These are phyloP conservation scores for Sternotherus odoratus DNA, from an alignment of 2,797 vertebrate species.

Conservation along the genomic window DNA sequence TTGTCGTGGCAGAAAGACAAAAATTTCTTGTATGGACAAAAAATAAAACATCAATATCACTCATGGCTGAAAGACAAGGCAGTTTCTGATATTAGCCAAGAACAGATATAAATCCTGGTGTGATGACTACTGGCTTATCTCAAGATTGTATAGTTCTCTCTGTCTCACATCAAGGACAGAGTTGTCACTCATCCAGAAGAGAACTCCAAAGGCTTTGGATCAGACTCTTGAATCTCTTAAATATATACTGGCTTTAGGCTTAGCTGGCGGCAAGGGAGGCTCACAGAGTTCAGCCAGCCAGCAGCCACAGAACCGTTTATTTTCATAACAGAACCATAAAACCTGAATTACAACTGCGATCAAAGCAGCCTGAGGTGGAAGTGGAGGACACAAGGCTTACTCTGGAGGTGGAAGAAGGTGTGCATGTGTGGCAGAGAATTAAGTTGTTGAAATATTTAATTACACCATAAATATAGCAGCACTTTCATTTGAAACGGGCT, in stretches of 20 bases:
- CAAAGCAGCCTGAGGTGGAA: background rate
- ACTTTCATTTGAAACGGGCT: background rate
- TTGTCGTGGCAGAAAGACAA: background rate
- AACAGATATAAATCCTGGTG: background rate
- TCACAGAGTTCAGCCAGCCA: background rate
- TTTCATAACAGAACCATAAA: background rate
- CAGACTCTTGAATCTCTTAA: background rate
- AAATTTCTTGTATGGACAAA: background rate
- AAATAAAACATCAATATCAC: background rate
- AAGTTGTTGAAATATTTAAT: background rate
- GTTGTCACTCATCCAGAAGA: background rate
- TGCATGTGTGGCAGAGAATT: background rate
- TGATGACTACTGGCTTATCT: rapidly evolving
- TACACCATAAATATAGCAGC: background rate
- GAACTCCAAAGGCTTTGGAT: background rate
- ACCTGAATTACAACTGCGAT: background rate
- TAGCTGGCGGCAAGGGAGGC: background rate
- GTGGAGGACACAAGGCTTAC: background rate
- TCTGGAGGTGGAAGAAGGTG: background rate
- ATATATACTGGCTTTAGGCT: background rate
- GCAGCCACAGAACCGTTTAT: background rate
- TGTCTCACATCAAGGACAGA: background rate
- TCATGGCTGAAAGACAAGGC: background rate
- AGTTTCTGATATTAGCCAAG: background rate
- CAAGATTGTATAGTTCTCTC: rapidly evolving